A percentile compares a stretch with the other conserved stretches of the same genome.
Evolutionary conservation across 2,113 vertebrate genomes (phyloP).

Genomic region (Chloropsis hardwickii): DNA sequence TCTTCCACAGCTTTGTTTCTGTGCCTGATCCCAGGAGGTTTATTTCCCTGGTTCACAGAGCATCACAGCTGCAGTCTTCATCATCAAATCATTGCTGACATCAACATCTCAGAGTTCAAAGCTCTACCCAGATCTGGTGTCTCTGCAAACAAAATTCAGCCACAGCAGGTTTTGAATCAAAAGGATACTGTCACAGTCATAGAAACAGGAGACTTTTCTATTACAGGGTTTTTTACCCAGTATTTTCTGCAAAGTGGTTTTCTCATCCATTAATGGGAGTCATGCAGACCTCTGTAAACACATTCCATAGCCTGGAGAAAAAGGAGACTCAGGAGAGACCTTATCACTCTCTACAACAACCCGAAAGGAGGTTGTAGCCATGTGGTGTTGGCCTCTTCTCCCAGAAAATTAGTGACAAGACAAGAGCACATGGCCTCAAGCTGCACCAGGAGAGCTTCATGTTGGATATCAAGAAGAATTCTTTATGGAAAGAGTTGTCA

Average conservation of each 20-base stretch:
- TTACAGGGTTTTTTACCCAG: neutral
- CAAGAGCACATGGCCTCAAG: neutral
- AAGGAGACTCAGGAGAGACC: neutral
- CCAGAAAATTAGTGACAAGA: neutral
- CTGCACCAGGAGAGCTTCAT: neutral
- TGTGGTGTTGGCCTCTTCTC: neutral
- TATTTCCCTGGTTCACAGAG: neutral
- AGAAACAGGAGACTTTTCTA: neutral
- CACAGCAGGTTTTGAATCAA: neutral
- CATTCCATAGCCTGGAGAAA: neutral
- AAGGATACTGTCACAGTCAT: neutral
- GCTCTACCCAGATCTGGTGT: neutral
- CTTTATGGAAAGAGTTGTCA: neutral
- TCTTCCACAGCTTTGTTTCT: neutral
- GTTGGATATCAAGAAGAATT: neutral
- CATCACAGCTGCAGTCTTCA: neutral
- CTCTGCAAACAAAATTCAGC: neutral
- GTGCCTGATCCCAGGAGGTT: neutral
- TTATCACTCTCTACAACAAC: neutral
- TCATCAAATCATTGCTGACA: neutral
- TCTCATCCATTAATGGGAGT: neutral
- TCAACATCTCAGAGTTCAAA: neutral
- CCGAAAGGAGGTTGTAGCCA: neutral
- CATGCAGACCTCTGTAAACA: accelerated
- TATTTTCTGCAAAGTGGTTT: neutral